Percentiles rank a stretch among this genome's conserved stretches.
Conservation (phyloP, 2,888 invertebrate species). For the Nesidiocoris tenuis region DNA sequence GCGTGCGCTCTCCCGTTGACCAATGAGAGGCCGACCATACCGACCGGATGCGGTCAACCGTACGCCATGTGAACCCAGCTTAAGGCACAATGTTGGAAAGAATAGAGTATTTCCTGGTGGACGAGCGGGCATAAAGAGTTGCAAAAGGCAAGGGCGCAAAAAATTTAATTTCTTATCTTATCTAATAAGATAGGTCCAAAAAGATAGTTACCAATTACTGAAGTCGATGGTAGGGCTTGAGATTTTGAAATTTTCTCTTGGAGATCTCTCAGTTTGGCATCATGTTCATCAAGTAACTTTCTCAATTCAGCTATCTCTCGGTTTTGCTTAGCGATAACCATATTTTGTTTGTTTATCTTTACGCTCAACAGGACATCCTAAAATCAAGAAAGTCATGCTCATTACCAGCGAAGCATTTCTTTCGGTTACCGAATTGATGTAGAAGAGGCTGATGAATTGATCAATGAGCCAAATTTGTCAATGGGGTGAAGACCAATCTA, state of each 20-base stretch:
- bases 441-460: neutral
- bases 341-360: slow-evolving; percentile 42
- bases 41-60: no score
- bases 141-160: neutral
- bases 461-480: no score
- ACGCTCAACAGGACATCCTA: slow-evolving; percentile 44
- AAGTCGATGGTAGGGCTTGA: slow-evolving; percentile 43
- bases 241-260: slow-evolving; percentile 44
- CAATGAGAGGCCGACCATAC: no score
- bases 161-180: neutral
- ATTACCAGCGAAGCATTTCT: neutral
- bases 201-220: slow-evolving; percentile 29
- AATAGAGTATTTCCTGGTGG: no score
- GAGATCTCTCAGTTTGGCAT: slow-evolving; percentile 47
- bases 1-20: no score
- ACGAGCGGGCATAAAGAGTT: neutral
- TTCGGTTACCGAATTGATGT: neutral
- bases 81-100: no score
- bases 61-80: no score
- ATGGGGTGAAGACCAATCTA: no score
- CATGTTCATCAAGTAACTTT: slow-evolving; percentile 47
- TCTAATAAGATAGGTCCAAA: neutral
- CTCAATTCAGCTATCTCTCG: slow-evolving; percentile 45
- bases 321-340: slow-evolving; percentile 38
- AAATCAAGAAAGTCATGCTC: slow-evolving; percentile 3